phyloP scores from a whole-genome alignment of 2,888 invertebrate species.

The Heliconius cydno region DNA sequence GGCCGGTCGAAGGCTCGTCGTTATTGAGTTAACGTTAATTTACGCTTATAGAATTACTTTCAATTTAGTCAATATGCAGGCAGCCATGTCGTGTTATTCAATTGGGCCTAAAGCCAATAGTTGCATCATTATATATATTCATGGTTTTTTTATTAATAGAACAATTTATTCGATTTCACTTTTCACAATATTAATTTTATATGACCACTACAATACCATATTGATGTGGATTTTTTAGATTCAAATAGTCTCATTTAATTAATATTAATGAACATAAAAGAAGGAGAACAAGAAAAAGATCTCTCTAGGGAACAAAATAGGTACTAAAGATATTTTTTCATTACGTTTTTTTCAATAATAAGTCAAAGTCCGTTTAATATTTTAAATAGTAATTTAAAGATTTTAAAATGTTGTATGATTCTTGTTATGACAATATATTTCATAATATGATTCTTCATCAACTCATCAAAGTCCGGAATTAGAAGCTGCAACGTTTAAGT shows the following conservation, averaged over 20 bases:
- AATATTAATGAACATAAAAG: too few species aligned
- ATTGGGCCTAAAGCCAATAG: conserved; percentile 39
- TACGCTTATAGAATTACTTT: conserved; percentile 55
- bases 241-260: too few species aligned
- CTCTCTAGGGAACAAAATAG: too few species aligned
- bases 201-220: too few species aligned
- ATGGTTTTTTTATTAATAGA: neutral
- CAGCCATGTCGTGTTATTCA: conserved; percentile 40
- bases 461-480: conserved; percentile 61
- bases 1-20: conserved; percentile 52
- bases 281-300: too few species aligned
- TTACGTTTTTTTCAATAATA: neutral
- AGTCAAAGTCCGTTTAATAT: neutral
- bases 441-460: conserved; percentile 55
- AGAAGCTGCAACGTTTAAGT: conserved; percentile 65
- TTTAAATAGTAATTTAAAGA: neutral
- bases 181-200: neutral
- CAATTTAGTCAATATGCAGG: conserved; percentile 43
- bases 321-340: too few species aligned
- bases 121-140: conserved; percentile 28
- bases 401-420: conserved; percentile 44
- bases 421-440: conserved; percentile 54
- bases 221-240: too few species aligned
- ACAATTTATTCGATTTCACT: neutral
- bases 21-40: conserved; percentile 61